Evolutionary conservation across 2,888 invertebrate genomes (phyloP), one percentile per base, ranked within the genome.

Genomic region (Sinodicranocentrus sp.): DNA sequence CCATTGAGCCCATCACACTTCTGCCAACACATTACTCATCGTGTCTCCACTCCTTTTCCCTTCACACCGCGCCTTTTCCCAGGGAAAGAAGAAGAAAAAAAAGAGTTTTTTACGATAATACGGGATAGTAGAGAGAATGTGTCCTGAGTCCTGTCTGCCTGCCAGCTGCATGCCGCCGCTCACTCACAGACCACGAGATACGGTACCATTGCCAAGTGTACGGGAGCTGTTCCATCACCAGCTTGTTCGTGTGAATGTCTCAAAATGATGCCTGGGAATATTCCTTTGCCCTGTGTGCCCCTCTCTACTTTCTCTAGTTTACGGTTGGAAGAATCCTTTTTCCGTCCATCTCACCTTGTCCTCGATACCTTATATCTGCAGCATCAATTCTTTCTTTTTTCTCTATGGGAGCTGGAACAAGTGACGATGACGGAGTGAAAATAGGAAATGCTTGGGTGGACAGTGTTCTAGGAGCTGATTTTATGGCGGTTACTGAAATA

Each of bases 11-110:
- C 85, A 85, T 86, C 86, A 86, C 84, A 84, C 87, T 84, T 79
- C 82, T 86, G 85, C 84, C 82, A 82, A 85, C 82, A 85, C 88
- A 88, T 88, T 86, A 88, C 88, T 88, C 88, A 88, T 88, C 88
- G 71, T 71, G 78, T 78, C 78, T 70, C 76, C 57, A 25, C 68
- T 44, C 15, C 23, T 68, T 48, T 15, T 67, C 19, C 15, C 8
- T 2, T n/a, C 19, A n/a, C 48, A 48, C 48, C 17, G 48, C n/a
- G 59, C 71, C 54, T 73, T 75, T 79, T 72, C 79, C 79, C 71
- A 33, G 72, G 65, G 3, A 33, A 33, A 33, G 10, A 33, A 33
- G 33, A 10, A 33, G 33, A 33, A 33, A 10, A 33, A 10, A 33
- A 33, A 33, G 33, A 33, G 33, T 33, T 33, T 33, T n/a, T n/a